Conservation (phyloP, 1,140 invertebrate species). For the Centruroides sculpturatus region DNA sequence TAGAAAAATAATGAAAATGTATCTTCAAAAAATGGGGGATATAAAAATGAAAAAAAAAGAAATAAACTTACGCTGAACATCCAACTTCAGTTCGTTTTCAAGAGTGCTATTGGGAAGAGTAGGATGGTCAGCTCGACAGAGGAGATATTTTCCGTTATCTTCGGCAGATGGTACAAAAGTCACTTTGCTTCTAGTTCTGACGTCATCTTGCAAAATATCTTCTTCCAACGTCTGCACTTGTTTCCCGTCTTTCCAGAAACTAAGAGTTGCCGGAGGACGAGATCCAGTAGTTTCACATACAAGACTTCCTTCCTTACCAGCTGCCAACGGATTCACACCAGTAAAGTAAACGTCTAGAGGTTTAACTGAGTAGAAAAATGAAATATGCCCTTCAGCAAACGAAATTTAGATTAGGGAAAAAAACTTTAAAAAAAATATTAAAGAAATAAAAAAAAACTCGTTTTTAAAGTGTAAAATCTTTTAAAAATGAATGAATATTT, state of each 20-base stretch:
- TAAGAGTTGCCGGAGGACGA: slow-evolving; percentile 19
- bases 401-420: too few species aligned
- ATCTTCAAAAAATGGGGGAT: too few species aligned
- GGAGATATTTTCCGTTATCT: slow-evolving; percentile 66
- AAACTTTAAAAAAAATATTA: too few species aligned
- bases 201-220: slow-evolving; percentile 17
- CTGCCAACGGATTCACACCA: slow-evolving; percentile 14
- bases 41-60: too few species aligned
- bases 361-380: slow-evolving; percentile 45
- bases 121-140: slow-evolving; percentile 68
- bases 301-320: slow-evolving; percentile 18
- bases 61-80: slow-evolving; percentile 41
- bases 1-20: too few species aligned
- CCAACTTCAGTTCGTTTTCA: slow-evolving; percentile 49
- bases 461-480: too few species aligned
- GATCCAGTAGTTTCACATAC: slow-evolving; percentile 20
- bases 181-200: slow-evolving; percentile 15
- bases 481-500: too few species aligned
- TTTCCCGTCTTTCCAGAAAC: slow-evolving; percentile 20
- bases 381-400: not conserved
- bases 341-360: slow-evolving; percentile 61
- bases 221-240: slow-evolving; percentile 11
- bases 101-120: slow-evolving; percentile 42
- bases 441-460: too few species aligned
- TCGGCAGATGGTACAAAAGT: slow-evolving; percentile 44